Evolutionary conservation across 2,888 invertebrate species (phyloP), one percentile per base, ranked within the genome.

Genomic region (Mythimna impura): DNA sequence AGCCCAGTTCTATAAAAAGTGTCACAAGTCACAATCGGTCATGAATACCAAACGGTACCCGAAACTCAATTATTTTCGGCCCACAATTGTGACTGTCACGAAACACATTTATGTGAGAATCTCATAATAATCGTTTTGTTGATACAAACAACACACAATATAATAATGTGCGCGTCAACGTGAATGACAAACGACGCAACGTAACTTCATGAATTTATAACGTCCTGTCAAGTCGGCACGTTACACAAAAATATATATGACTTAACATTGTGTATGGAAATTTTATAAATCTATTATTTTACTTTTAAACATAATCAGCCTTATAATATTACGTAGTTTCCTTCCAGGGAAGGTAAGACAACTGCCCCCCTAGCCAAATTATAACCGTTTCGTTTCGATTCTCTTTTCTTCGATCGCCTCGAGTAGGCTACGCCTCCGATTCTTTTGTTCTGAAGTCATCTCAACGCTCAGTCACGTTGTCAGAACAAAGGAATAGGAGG

Each of bases 191-290:
- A 80, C 60, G 71, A 60, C 22, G 50, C 55, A 63, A 55, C 36
- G 40, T 64, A 40, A 71, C 63, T 68, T 75, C 47, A 76, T 76
- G 69, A 80, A 76, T 81, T 66, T 80, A 76, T 81, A 71, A 72
- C 63, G 25, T 43, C 22, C 52, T 57, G 66, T 68, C 61, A 61
- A 34, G 36, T 52, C 17, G 12, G 9, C 8, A 62, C 57, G 52
- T 62, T 25, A 54, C 47, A 65, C 12, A 66, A 65, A 74, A 64
- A 71, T 40, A 55, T 40, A 55, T 22, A 20, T 64, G 25, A n/a
- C 9, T 43, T 2, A 50, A 50, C 22, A 40, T 34, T 20, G 10
- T 74, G 0, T 61, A 5, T 40, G 30, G 9, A n/a, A 73, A 52
- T 9, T 0, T 71, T 40, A 22, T 22, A 36, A 61, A 40, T 14